Base-by-base conservation (phyloP, 2,797 vertebrate genomes). In the Sylvia borin region DNA sequence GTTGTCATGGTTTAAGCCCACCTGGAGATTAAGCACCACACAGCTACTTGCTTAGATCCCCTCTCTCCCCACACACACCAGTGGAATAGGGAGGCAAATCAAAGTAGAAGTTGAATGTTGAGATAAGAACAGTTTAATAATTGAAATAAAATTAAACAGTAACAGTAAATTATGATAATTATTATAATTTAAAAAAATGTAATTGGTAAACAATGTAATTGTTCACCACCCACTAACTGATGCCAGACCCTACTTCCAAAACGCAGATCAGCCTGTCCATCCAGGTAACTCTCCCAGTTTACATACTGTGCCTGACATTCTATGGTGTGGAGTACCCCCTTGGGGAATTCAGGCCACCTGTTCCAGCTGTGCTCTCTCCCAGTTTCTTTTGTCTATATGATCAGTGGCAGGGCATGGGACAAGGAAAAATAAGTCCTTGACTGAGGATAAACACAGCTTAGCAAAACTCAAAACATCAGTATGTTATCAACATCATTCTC, bases 1-100 rank as follows among this genome's bases (percentile, higher is more conserved):
- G 13, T 32, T 19, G 4, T 12, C 0, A 0, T 47, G 13, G 13
- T n/a, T 61, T n/a, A 68, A 53, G 9, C 24, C n/a, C 10, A 68
- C 19, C 4, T 76, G 43, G 60, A 65, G 20, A 31, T 55, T 6
- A 32, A 13, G 32, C n/a, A 27, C 8, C 16, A 24, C 3, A 3
- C 18, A 61, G 54, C 13, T 16, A 45, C 19, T 29, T 24, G 24
- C 8, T 76, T 47, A 68, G 38, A 31, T 3, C 27, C 7, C 16
- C 36, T 32, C 7, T 53, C 8, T 53, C 29, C 16, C 27, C 22
- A 32, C 22, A 45, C 16, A 47, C 5, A 11, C 13, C 38, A 38
- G 29, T 45, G 16, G 19, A 61, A 68, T 8, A n/a, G 29, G 54
- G 25, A 53, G n/a, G 38, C 60, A 19, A 53, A 53, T 16, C 25